Base-by-base conservation (phyloP, 2,888 invertebrate species). In the Sphaerophoria taeniata region DNA sequence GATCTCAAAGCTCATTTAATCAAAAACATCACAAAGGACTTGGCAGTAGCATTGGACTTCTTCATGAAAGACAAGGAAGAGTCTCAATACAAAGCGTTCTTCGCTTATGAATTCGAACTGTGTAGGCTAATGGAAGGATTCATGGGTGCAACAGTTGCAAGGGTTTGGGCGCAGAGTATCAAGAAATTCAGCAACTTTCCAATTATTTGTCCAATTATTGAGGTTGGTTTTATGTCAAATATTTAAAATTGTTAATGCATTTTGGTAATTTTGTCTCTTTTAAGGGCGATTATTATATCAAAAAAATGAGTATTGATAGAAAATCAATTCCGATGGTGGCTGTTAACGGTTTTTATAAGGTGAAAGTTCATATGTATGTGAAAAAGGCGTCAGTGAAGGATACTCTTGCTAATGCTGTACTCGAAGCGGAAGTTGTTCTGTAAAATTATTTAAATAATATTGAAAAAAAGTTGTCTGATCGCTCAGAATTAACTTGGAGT, bases 81-180 rank as follows among this genome's bases (percentile, higher is more conserved):
- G 1, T 36, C 16, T 5, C 6, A 0, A 24, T 73, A 65, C 34
- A 79, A 60, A 16, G 12, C 2, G 45, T 86, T 90, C 0, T 89
- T 90, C 16, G 43, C 85, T 0, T 87, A 89, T 3, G 86, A 84
- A 14, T 36, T 89, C 3, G 88, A 90, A 61, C 39, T 84, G 0
- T 90, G 90, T 69, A 69, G 31, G 1, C 79, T 89, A 0, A 69
- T 33, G 45, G 81, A 88, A 0, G 63, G 83, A 2, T 47, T 88
- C n/a, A 56, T 56, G 56, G 36, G 56, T 14, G 34, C 34, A 56
- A 56, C 56, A 3, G 56, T 34, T 56, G 56, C 56, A 43, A 43
- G 43, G 11, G 6, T 43, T 11, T 49, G 49, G 49, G 49, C 49
- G 16, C 49, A 49, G 5, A 49, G 16, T 49, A 5, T 49, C 14